Conservation (phyloP, 2,797 vertebrate species). For the Fistularia tabacaria region DNA sequence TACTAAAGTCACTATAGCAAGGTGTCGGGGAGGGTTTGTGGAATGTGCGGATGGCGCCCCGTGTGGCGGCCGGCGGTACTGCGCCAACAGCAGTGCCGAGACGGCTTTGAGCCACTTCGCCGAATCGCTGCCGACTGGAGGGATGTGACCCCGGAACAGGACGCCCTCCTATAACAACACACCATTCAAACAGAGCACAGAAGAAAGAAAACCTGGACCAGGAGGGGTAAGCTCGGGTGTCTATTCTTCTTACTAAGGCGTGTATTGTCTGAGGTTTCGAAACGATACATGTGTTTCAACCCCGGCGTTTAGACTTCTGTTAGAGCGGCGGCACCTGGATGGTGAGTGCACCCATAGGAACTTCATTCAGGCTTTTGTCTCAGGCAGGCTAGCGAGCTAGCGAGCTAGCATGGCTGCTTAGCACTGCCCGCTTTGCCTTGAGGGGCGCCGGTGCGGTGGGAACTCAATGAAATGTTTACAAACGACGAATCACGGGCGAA, state of each 20-base stretch:
- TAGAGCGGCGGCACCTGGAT: conserved; percentile 68
- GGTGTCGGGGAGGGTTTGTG: not conserved
- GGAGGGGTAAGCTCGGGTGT: conserved; percentile 75
- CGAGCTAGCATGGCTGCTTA: conserved; percentile 58
- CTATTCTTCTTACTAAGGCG: conserved; percentile 3
- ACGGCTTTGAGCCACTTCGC: conserved; percentile 62
- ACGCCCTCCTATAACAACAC: conserved; percentile 78
- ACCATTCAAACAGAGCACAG: conserved; percentile 75
- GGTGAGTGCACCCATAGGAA: conserved; percentile 70
- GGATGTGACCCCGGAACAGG: conserved; percentile 87
- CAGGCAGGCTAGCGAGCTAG: conserved; percentile 67
- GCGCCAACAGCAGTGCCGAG: conserved; percentile 24
- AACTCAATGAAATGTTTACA: conserved; percentile 6
- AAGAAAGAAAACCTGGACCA: conserved; percentile 80
- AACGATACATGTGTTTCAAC: conserved; percentile 20
- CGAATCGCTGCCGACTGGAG: conserved; percentile 73
- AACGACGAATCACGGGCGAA: not conserved
- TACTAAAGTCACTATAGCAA: no score
- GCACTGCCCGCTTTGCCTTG: conserved; percentile 28
- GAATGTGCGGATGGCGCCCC: conserved; percentile 27
- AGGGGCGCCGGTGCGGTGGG: conserved; percentile 9
- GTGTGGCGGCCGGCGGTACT: conserved; percentile 28
- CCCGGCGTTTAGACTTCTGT: conserved; percentile 35
- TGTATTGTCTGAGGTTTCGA: conserved; percentile 6
- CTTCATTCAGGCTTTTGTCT: conserved; percentile 86